A percentile compares a stretch with the other conserved stretches of the same genome.
Conservation (phyloP, 2,888 invertebrate genomes). For the Amiota communis region DNA sequence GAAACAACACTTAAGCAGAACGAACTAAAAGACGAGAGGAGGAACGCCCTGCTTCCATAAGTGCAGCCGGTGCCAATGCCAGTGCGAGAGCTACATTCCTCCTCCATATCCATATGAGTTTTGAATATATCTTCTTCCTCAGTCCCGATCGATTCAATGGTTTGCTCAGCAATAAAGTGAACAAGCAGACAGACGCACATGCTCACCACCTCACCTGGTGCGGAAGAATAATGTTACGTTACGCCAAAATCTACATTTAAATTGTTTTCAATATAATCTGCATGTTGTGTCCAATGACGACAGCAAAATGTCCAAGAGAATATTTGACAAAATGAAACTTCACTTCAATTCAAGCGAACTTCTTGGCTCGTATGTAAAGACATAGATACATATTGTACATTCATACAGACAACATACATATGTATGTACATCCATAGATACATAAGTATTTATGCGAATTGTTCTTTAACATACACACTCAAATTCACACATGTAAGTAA, state of each 20-base stretch:
- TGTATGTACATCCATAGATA: not conserved
- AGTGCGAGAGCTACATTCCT: conserved; percentile 3
- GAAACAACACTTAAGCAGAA: conserved; percentile 74
- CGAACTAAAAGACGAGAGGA: not conserved
- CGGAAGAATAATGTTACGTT: conserved; percentile 55
- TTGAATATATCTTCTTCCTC: not conserved
- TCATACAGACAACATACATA: too few relatives aligned
- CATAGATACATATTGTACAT: not conserved
- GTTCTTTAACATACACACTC: too few relatives aligned
- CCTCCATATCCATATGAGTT: too few relatives aligned
- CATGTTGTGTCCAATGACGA: conserved; percentile 55
- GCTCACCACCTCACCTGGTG: conserved; percentile 46
- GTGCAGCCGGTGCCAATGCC: conserved; percentile 46
- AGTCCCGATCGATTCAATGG: not conserved
- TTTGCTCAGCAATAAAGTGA: not conserved
- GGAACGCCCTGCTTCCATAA: conserved; percentile 46
- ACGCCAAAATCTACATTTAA: conserved; percentile 64
- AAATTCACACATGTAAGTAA: too few relatives aligned
- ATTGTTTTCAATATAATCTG: conserved; percentile 68
- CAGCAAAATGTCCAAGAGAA: conserved; percentile 49
- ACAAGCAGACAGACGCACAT: not conserved
- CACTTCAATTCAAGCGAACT: conserved; percentile 17
- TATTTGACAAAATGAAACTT: conserved; percentile 47
- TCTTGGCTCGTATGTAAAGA: conserved; percentile 33
- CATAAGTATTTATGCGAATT: conserved; percentile 22